phyloP scores from a whole-genome alignment of 1,140 invertebrate genomes.

The Copidosoma floridanum region DNA sequence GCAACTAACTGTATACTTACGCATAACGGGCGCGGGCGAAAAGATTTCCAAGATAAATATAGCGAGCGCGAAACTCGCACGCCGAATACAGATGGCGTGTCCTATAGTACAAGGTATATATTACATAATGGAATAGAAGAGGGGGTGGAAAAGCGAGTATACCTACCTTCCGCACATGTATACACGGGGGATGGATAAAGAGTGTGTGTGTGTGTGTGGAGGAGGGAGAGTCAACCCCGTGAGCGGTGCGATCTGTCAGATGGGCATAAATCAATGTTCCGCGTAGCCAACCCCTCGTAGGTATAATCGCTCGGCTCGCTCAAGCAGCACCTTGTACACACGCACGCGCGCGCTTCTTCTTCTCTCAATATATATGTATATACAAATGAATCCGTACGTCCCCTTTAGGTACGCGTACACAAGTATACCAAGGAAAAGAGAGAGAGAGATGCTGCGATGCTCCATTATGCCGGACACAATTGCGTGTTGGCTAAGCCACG shows the following conservation, averaged over 20 bases:
- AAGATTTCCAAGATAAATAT: constrained; percentile 21
- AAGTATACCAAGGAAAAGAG: constrained; percentile 1
- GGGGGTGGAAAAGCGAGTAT: too few species aligned
- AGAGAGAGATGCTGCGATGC: constrained; percentile 36
- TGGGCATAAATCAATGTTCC: constrained; percentile 48
- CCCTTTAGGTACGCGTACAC: background rate
- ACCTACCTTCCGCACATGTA: background rate
- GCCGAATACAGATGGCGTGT: constrained; percentile 1
- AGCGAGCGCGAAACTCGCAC: constrained; percentile 15
- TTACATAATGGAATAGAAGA: too few species aligned
- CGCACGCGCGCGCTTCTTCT: background rate
- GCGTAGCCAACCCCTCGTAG: constrained; percentile 34
- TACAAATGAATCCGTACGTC: constrained; percentile 20
- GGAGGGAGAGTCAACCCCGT: constrained; percentile 27
- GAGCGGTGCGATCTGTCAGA: constrained; percentile 44
- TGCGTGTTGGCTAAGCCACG: constrained; percentile 53
- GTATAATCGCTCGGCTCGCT: constrained; percentile 27
- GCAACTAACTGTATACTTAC: too few species aligned
- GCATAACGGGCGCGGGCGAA: background rate
- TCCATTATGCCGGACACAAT: constrained; percentile 54
- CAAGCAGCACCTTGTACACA: background rate
- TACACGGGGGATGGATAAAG: background rate
- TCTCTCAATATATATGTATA: constrained; percentile 7
- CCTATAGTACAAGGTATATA: background rate
- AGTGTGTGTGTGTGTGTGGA: too few species aligned